Percentiles rank a stretch among this genome's conserved stretches.
Evolutionary conservation across 2,888 invertebrate species (phyloP).

Genomic region (Oligia fasciuncula): DNA sequence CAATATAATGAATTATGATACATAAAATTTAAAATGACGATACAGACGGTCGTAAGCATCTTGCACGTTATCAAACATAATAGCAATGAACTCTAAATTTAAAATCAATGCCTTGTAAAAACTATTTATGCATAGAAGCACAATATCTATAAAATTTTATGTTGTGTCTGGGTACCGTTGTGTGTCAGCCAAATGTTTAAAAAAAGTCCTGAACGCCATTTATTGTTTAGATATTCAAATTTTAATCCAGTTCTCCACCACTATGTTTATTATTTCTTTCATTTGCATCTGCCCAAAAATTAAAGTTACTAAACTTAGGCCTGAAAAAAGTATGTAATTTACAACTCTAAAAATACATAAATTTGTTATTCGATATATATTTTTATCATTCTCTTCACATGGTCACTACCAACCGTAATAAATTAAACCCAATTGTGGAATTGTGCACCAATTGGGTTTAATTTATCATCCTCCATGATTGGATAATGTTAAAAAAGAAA

Average conservation of each 20-base stretch:
- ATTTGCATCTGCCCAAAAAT: neutral
- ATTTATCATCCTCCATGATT: neutral
- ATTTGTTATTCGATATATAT: too few relatives aligned
- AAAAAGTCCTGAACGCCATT: constrained; percentile 2
- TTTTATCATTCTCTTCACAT: neutral
- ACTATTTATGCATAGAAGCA: neutral
- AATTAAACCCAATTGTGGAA: too few relatives aligned
- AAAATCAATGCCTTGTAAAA: constrained; percentile 26
- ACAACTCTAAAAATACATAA: neutral
- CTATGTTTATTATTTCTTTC: neutral
- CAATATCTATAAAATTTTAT: constrained; percentile 9
- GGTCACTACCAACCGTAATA: too few relatives aligned
- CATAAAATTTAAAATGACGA: neutral
- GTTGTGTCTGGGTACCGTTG: constrained; percentile 7
- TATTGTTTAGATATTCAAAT: neutral
- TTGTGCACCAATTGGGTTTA: neutral
- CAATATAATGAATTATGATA: too few relatives aligned
- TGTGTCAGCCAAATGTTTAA: constrained; percentile 9
- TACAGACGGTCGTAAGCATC: neutral
- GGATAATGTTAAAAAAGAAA: neutral
- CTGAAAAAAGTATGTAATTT: neutral
- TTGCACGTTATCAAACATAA: constrained; percentile 18
- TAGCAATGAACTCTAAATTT: constrained; percentile 12
- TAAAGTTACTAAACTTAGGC: neutral
- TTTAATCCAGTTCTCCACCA: neutral